These are phyloP conservation scores for Argyresthia goedartella DNA, from an alignment of 2,888 invertebrate species.

Conservation along the genomic window DNA sequence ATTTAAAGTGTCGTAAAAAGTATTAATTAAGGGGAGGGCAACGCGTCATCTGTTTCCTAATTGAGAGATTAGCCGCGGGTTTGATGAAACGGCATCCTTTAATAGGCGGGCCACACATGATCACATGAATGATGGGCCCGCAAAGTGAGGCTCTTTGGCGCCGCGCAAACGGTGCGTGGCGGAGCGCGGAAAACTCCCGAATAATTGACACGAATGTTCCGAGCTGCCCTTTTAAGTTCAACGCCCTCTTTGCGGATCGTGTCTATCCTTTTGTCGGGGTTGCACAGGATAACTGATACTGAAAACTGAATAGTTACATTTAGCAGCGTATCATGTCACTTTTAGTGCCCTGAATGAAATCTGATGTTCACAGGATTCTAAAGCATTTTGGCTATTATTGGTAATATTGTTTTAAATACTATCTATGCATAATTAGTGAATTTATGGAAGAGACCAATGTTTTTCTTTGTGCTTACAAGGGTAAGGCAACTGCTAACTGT, in stretches of 20 bases:
- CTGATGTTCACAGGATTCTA: too few species aligned
- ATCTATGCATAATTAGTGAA: too few species aligned
- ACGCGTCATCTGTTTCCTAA: slow-evolving; percentile 54
- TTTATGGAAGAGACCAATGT: too few species aligned
- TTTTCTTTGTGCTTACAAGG: too few species aligned
- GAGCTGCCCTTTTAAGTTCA: slow-evolving; percentile 12
- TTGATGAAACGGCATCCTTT: slow-evolving; percentile 46
- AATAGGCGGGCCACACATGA: slow-evolving; percentile 50
- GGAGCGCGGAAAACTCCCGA: slow-evolving; percentile 54
- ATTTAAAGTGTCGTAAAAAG: not conserved
- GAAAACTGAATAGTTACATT: too few species aligned
- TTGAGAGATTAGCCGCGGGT: slow-evolving; percentile 58
- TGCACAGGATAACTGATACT: too few species aligned
- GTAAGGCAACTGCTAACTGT: too few species aligned
- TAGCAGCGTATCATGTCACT: too few species aligned
- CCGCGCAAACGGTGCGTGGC: slow-evolving; percentile 48
- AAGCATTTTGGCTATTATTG: too few species aligned
- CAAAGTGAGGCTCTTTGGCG: slow-evolving; percentile 13
- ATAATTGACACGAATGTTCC: slow-evolving; percentile 56
- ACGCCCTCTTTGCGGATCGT: not conserved
- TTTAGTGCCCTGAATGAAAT: too few species aligned
- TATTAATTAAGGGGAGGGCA: slow-evolving; percentile 9
- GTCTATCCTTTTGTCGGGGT: not conserved
- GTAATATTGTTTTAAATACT: too few species aligned
- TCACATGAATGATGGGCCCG: not conserved